A percentile compares a stretch with the other conserved stretches of the same genome.
phyloP scores from a whole-genome alignment of 2,888 invertebrate species.

The Tipula helvola region DNA sequence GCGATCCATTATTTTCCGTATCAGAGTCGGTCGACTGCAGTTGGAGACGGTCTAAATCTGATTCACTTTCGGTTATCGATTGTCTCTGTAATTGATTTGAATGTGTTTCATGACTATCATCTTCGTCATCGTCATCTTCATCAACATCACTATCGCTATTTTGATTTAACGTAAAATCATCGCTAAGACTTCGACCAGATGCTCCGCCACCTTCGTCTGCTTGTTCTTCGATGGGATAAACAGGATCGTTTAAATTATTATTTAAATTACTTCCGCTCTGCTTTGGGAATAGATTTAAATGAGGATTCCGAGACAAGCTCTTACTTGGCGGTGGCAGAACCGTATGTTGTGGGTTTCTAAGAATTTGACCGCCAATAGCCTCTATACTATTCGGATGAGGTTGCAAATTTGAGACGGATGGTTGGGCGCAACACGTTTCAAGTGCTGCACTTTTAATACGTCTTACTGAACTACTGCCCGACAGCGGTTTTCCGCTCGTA shows the following conservation, averaged over 20 bases:
- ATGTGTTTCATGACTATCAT: slow-evolving; percentile 23
- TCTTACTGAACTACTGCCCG: slow-evolving; percentile 36
- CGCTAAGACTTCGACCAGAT: slow-evolving; percentile 42
- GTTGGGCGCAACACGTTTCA: slow-evolving; percentile 56
- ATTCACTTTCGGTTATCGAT: slow-evolving; percentile 21
- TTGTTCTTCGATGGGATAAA: slow-evolving; percentile 76
- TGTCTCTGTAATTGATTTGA: slow-evolving; percentile 37
- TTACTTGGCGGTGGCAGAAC: slow-evolving; percentile 58
- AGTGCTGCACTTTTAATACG: slow-evolving; percentile 58
- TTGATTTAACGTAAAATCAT: slow-evolving; percentile 35
- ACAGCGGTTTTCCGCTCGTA: slow-evolving; percentile 33
- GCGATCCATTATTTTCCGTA: slow-evolving; percentile 56
- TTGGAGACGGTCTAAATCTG: slow-evolving; percentile 22
- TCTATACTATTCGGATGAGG: slow-evolving; percentile 72
- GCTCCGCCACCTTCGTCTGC: slow-evolving; percentile 54
- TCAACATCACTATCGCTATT: slow-evolving; percentile 51
- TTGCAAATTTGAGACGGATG: slow-evolving; percentile 56
- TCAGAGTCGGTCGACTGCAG: slow-evolving; percentile 44
- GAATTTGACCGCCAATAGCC: slow-evolving; percentile 51
- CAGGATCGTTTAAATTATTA: slow-evolving; percentile 47
- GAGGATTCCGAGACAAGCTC: slow-evolving; percentile 54
- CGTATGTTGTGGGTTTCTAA: slow-evolving; percentile 51
- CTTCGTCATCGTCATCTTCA: slow-evolving; percentile 38
- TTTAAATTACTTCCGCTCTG: slow-evolving; percentile 17
- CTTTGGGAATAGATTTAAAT: slow-evolving; percentile 53